A percentile compares a stretch with the other conserved stretches of the same genome.
Evolutionary conservation across 2,888 invertebrate genomes (phyloP).

Genomic region (Camptogramma bilineatum): DNA sequence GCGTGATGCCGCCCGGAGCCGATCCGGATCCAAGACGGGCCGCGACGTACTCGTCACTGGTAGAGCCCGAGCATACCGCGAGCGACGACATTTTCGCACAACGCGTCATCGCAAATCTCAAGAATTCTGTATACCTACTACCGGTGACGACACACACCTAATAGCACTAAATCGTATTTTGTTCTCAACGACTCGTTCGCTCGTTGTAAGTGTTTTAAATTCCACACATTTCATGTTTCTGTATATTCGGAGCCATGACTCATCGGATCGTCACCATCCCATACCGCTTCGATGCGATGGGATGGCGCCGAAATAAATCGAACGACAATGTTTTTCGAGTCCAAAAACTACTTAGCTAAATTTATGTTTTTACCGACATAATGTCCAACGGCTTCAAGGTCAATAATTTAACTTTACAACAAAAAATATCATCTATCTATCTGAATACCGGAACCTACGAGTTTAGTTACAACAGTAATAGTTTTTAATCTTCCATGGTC

Average conservation of each 20-base stretch:
- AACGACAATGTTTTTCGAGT: slow-evolving; percentile 12
- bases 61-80: not conserved
- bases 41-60: slow-evolving; percentile 9
- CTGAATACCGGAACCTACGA: too few species aligned
- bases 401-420: too few species aligned
- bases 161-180: slow-evolving; percentile 47
- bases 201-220: slow-evolving; percentile 47
- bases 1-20: not conserved
- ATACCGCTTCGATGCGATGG: not conserved
- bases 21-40: not conserved
- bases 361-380: not conserved
- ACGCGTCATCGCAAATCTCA: slow-evolving; percentile 21
- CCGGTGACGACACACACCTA: slow-evolving; percentile 20
- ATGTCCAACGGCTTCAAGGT: too few species aligned
- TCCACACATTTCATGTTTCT: slow-evolving; percentile 51
- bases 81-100: slow-evolving; percentile 9
- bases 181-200: slow-evolving; percentile 51
- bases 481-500: too few species aligned
- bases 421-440: too few species aligned
- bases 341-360: not conserved
- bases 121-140: slow-evolving; percentile 27
- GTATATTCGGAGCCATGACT: slow-evolving; percentile 43
- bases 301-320: slow-evolving; percentile 14
- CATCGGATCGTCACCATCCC: slow-evolving; percentile 38
- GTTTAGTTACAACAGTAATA: too few species aligned